Base-by-base conservation (phyloP, 1,140 invertebrate genomes). In the Oncopodura yosiiana region DNA sequence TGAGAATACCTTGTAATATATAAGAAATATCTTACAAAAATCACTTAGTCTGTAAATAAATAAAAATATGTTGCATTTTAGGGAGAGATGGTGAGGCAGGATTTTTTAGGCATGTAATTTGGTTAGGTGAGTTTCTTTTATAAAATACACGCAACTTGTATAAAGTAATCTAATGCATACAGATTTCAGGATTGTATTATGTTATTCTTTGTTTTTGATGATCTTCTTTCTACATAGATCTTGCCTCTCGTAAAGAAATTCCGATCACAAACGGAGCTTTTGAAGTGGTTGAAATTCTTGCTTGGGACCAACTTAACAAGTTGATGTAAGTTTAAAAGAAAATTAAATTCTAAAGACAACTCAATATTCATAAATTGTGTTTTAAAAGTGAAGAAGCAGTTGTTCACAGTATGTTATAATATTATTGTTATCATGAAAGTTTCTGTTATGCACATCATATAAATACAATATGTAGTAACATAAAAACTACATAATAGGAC, bases 271-370 rank as follows among this genome's bases (percentile, higher is more conserved):
- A 78, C 66, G 82, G 81, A 3, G 70, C 74, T 3, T 81, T 78
- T 62, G 82, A 83, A 68, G 77, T 84, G 3, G 81, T 77, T 2
- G 72, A 75, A 44, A 77, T 85, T 18, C 65, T 82, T 0, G 78
- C 77, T 12, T 84, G 81, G 77, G 78, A 83, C 64, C 76, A 78
- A 63, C 67, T 74, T 19, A 76, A 75, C 43, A 73, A 80, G 56
- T 70, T 75, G 32, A 75, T 84, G 75, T 83, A 69, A 77, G 77
- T 46, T 18, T 48, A 38, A 8, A 8, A 9, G 30, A 34, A n/a
- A 34, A 34, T 34, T 8, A 34, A 34, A 34, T 34, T 34, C 30
- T 34, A 9, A 8, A 34, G 6, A n/a, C 8, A 34, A 34, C n/a
- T 34, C n/a, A 34, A 34, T 34, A 8, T 34, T 34, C 30, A 8